A percentile compares a stretch with the other conserved stretches of the same genome.
These are phyloP conservation scores for Suricata suricatta DNA, from an alignment of 2,113 vertebrate genomes.

Conservation along the genomic window DNA sequence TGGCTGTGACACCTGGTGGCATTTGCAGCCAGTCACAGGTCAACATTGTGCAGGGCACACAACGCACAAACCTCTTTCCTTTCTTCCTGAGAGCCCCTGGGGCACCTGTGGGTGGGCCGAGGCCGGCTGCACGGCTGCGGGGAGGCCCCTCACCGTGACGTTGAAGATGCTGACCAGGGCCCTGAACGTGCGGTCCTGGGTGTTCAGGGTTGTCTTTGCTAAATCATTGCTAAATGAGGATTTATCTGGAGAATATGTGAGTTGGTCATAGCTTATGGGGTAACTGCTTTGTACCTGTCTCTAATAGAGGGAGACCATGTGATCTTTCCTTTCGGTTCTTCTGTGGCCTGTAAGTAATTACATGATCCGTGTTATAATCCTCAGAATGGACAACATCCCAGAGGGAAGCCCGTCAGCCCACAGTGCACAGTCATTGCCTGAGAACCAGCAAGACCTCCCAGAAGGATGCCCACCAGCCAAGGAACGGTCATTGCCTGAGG, in stretches of 20 bases:
- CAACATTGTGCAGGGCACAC: rapidly evolving
- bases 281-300: background rate
- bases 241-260: background rate
- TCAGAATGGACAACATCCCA: constrained; percentile 72
- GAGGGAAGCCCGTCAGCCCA: background rate
- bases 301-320: background rate
- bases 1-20: background rate
- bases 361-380: background rate
- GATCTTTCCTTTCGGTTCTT: background rate
- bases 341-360: background rate
- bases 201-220: background rate
- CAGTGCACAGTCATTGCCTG: background rate
- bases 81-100: background rate
- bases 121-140: too few species aligned
- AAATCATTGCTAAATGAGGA: background rate
- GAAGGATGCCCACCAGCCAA: background rate
- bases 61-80: background rate
- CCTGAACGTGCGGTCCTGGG: rapidly evolving
- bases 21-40: background rate
- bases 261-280: background rate
- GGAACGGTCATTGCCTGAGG: background rate
- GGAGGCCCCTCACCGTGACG: rapidly evolving
- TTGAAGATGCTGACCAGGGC: background rate
- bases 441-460: background rate
- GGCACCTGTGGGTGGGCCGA: rapidly evolving